A percentile compares a stretch with the other conserved stretches of the same genome.
Conservation (phyloP, 2,113 vertebrate species). For the Choloepus hoffmanni region DNA sequence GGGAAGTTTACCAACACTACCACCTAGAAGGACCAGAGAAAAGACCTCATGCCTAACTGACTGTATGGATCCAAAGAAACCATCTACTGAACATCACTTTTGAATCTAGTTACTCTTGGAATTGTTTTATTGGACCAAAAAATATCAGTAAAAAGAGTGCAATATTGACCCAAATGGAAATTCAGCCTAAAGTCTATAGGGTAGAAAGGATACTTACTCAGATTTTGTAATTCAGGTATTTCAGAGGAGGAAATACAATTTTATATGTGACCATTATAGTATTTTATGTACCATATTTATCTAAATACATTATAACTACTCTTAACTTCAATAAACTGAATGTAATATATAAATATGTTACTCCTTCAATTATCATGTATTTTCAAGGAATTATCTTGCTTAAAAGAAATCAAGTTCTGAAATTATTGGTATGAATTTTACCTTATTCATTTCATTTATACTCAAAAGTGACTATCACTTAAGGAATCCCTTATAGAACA, state of each 20-base stretch:
- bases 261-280: neutral
- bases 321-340: neutral
- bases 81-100: neutral
- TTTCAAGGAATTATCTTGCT: slow-evolving; percentile 41
- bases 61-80: neutral
- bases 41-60: neutral
- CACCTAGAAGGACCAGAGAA: neutral
- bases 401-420: neutral
- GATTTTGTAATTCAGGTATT: slow-evolving; percentile 27
- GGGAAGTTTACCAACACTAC: neutral
- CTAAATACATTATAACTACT: slow-evolving; percentile 34
- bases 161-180: neutral
- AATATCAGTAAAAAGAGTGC: slow-evolving; percentile 15
- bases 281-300: neutral
- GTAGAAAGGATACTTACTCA: slow-evolving; percentile 42
- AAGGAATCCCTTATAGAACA: neutral
- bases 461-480: slow-evolving; percentile 13
- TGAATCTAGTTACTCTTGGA: slow-evolving; percentile 14
- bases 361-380: neutral
- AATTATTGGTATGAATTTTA: neutral
- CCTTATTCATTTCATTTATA: slow-evolving; percentile 46
- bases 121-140: slow-evolving; percentile 5
- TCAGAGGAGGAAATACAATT: slow-evolving; percentile 23
- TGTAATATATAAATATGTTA: neutral
- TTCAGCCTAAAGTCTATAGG: neutral